Evolutionary conservation across 2,797 vertebrate genomes (phyloP), one percentile per base, ranked within the genome.

Genomic region (Podarcis lilfordi): DNA sequence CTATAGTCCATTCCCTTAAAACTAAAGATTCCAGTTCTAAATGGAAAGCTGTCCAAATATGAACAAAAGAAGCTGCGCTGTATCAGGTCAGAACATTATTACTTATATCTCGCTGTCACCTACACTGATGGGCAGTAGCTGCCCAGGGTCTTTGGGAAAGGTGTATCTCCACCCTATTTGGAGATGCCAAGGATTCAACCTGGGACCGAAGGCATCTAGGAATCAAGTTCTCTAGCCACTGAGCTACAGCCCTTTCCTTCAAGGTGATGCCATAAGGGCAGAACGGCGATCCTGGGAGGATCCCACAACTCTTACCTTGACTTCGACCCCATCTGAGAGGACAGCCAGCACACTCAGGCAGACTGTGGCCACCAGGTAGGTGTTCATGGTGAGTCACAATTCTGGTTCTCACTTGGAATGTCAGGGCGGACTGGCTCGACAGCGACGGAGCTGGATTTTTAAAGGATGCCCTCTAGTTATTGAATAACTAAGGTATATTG

Each of bases 401-500:
- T n/a, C 37, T 2, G 9, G 3, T 2, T 29, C 76, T 74, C 15
- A 2, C 21, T 75, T 45, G n/a, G n/a, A 74, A 8, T 25, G 8
- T 43, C 23, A 10, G 15, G 29, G 7, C 5, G 0, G 21, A 8
- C 8, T 11, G 37, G 43, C 19, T 66, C 2, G 19, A 55, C 25
- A 11, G 27, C 59, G 5, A 2, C 10, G 0, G 66, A 8, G 7
- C 23, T 0, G 3, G 25, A 11, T 40, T 69, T 87, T 87, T 85
- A 76, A 87, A 90, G 35, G 59, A 10, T 0, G 1, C 11, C 4
- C 1, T 32, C 61, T 45, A 4, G 89, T 90, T 90, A 90, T 45
- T 87, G 89, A 80, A 21, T 87, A 87, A 87, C 86, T 21, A 68
- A 15, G 40, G 45, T 23, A 11, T 23, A 61, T 9, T 45, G 82